These are phyloP conservation scores for Romanogobio albipinnatus DNA, from an alignment of 2,113 vertebrate species.

Conservation along the genomic window DNA sequence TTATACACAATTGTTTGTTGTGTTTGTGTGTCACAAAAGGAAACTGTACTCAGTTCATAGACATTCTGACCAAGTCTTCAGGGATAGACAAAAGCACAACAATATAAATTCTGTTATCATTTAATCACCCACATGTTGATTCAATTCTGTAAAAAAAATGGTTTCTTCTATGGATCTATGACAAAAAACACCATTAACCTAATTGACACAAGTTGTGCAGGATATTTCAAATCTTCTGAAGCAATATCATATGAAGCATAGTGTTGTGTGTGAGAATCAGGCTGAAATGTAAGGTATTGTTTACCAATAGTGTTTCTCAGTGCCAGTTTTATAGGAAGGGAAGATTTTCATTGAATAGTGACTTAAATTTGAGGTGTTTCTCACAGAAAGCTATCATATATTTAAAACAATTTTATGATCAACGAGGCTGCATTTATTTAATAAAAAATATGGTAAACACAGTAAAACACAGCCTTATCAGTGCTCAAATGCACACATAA, in stretches of 20 bases:
- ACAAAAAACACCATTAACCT: no score
- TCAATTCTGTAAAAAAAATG: not conserved
- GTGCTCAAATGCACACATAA: no score
- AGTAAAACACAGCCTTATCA: no score
- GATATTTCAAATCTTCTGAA: no score
- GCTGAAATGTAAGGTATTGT: not conserved
- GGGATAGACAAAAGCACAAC: not conserved
- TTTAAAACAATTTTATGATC: not conserved
- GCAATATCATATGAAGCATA: no score
- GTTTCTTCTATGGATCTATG: not conserved
- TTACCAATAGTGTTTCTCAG: not conserved
- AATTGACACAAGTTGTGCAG: no score
- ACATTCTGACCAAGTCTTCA: not conserved
- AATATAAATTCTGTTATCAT: not conserved
- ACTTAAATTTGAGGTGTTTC: no score
- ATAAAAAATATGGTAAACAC: not conserved
- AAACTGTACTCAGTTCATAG: not conserved
- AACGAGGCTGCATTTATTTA: not conserved
- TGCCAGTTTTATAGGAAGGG: not conserved
- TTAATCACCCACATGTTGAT: not conserved
- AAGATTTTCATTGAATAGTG: not conserved
- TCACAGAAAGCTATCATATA: no score
- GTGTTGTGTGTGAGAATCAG: no score
- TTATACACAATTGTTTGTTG: constrained; percentile 16
- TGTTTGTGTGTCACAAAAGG: constrained; percentile 5